Conservation (phyloP, 64 coral and sea anemone species). For the Porites lutea region DNA sequence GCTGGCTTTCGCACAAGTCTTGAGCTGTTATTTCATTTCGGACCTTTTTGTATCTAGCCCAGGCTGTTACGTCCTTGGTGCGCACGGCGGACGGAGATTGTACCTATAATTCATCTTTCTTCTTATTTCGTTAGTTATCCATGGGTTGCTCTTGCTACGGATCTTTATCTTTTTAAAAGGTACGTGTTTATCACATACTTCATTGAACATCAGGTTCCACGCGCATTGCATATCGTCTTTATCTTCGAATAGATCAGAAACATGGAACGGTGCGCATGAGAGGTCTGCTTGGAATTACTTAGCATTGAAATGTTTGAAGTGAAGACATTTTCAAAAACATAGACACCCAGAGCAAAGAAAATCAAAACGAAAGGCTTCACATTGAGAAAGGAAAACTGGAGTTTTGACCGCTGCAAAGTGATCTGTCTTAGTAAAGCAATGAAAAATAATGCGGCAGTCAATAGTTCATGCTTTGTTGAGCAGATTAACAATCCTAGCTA, state of each 20-base stretch:
- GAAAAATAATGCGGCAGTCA: too few species aligned
- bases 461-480: too few species aligned
- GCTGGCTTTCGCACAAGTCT: neutral
- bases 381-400: too few species aligned
- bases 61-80: neutral
- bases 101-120: neutral
- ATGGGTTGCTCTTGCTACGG: neutral
- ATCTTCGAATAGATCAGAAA: neutral
- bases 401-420: too few species aligned
- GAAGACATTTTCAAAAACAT: too few species aligned
- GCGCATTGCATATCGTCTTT: neutral
- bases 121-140: conserved; percentile 16
- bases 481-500: too few species aligned
- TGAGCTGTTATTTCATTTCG: neutral
- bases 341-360: too few species aligned
- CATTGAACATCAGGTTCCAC: conserved; percentile 8
- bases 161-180: neutral
- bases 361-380: too few species aligned
- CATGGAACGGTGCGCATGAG: neutral
- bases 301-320: too few species aligned
- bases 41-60: neutral
- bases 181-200: neutral
- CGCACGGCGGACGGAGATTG: neutral
- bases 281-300: neutral
- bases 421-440: too few species aligned